phyloP scores from a whole-genome alignment of 1,140 invertebrate genomes.

The Brachionus asplanchnoidis region DNA sequence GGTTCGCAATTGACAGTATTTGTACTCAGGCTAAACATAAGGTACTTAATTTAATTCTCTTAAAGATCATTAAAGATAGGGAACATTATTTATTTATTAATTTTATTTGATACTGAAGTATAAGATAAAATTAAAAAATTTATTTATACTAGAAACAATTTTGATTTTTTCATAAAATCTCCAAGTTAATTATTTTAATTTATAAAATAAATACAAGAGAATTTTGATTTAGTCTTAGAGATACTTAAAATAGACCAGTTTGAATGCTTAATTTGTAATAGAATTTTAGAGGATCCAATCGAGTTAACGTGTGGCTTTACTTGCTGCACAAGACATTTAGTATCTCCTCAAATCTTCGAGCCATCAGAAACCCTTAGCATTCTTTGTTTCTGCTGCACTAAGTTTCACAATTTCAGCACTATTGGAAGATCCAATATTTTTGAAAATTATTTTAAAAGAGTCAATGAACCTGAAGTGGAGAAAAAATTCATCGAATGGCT shows the following conservation, averaged over 20 bases:
- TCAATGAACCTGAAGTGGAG: background rate
- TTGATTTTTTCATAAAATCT: background rate
- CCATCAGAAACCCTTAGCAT: background rate
- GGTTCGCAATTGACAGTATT: no score
- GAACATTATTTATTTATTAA: no score
- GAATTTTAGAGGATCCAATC: background rate
- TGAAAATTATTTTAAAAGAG: background rate
- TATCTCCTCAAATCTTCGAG: background rate
- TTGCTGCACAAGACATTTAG: background rate
- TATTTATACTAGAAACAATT: background rate
- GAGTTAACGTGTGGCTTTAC: background rate
- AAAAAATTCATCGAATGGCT: background rate
- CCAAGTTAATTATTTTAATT: background rate
- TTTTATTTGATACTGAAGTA: no score
- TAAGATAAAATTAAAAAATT: background rate
- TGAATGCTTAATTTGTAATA: constrained; percentile 4
- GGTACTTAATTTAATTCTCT: no score
- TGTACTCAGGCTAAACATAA: no score
- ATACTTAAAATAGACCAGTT: background rate
- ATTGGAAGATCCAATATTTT: background rate
- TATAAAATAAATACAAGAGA: background rate
- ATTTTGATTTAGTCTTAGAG: background rate
- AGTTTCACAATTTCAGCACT: background rate
- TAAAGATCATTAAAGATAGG: no score
- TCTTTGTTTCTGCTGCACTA: background rate